A percentile compares a stretch with the other conserved stretches of the same genome.
These are phyloP conservation scores for Metopia argyrocephala DNA, from an alignment of 2,888 invertebrate genomes.

Conservation along the genomic window DNA sequence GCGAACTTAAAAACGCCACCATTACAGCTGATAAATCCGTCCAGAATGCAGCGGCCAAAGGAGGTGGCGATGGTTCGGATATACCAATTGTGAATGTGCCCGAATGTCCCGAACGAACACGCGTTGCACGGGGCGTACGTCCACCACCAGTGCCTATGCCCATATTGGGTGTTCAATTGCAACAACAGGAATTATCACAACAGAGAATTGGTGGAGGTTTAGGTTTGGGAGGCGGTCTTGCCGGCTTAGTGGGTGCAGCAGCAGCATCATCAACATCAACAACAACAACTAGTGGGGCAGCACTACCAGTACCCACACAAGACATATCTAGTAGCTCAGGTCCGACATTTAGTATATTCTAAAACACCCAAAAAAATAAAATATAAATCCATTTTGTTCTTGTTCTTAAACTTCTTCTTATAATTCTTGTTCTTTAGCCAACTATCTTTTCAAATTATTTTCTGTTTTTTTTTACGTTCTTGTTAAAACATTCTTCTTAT, in stretches of 20 bases:
- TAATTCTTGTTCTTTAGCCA: conserved; percentile 8
- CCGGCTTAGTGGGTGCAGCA: background rate
- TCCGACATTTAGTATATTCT: conserved; percentile 73
- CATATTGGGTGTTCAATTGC: conserved; percentile 74
- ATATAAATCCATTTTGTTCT: too few species aligned
- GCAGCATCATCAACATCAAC: background rate
- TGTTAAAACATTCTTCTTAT: background rate
- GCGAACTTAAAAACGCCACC: conserved; percentile 86
- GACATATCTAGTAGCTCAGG: conserved; percentile 79
- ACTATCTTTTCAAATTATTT: background rate
- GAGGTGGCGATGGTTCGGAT: conserved; percentile 67
- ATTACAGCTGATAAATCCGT: conserved; percentile 77
- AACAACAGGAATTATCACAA: conserved; percentile 77
- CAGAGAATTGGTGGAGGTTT: conserved; percentile 73
- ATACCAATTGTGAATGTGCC: conserved; percentile 78
- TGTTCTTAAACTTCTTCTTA: conserved; percentile 25
- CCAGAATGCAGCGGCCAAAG: conserved; percentile 67
- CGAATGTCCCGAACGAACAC: conserved; percentile 74
- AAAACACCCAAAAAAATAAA: background rate
- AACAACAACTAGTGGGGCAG: conserved; percentile 67
- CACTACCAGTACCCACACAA: conserved; percentile 80
- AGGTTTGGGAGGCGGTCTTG: conserved; percentile 29
- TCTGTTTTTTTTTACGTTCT: conserved; percentile 14
- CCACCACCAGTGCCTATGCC: conserved; percentile 75
- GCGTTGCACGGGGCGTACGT: conserved; percentile 72